Percentiles rank a stretch among this genome's conserved stretches.
These are phyloP conservation scores for Pyrrhosoma nymphula DNA, from an alignment of 2,888 invertebrate species.

Conservation along the genomic window DNA sequence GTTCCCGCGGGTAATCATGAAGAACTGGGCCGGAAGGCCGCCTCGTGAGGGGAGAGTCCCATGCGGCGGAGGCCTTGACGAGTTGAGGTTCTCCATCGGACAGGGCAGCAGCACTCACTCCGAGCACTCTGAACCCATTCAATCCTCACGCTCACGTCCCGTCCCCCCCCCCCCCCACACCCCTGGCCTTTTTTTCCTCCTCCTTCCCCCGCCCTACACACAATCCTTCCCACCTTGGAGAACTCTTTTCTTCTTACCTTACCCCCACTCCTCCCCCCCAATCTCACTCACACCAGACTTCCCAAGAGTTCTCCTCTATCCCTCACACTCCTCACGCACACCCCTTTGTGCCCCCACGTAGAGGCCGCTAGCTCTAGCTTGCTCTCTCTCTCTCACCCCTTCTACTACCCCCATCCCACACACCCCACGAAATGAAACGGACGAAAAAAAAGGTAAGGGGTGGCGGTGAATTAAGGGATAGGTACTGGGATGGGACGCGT, in stretches of 20 bases:
- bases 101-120: conserved; percentile 34
- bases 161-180: background rate
- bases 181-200: background rate
- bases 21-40: conserved; percentile 8
- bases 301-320: background rate
- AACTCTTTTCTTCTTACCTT: conserved; percentile 31
- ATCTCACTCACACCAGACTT: background rate
- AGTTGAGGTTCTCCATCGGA: conserved; percentile 37
- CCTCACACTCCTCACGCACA: background rate
- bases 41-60: background rate
- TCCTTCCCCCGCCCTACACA: background rate
- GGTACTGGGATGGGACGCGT: conserved; percentile 9
- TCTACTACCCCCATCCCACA: background rate
- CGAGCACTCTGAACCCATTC: conserved; percentile 39
- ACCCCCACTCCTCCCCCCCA: background rate
- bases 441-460: conserved; percentile 59
- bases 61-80: background rate
- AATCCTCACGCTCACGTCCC: conserved; percentile 23
- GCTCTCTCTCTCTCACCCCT: background rate
- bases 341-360: conserved; percentile 33
- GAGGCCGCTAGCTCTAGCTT: background rate
- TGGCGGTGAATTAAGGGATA: conserved; percentile 30
- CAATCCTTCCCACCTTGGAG: conserved; percentile 61
- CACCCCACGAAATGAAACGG: conserved; percentile 21
- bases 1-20: background rate